Evolutionary conservation across 2,113 vertebrate species (phyloP), one percentile per base, ranked within the genome.

Genomic region (Burhinus bistriatus): DNA sequence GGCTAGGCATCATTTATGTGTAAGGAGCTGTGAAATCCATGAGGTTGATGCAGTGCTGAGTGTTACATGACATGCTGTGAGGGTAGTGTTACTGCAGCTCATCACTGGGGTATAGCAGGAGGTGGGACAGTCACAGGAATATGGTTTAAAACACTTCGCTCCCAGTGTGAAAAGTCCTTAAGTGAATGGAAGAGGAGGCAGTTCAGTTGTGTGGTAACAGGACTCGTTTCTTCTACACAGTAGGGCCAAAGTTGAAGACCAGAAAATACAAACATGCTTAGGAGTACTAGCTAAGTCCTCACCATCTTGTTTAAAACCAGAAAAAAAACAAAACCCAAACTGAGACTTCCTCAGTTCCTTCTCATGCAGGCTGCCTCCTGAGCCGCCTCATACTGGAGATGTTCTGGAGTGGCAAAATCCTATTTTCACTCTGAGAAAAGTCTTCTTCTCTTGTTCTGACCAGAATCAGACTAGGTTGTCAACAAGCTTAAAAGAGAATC

Each of bases 11-110:
- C 71, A 4, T 58, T 90, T 80, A 26, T 62, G 66, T 21, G 36
- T 90, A 57, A 65, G 91, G 49, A 76, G 91, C 91, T 96, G 85
- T 59, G 92, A 95, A 93, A 93, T 68, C 83, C 76, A 8, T 2
- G 71, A 72, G 49, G 78, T 15, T 80, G 92, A 34, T 17, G 65
- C n/a, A 42, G 47, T 54, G 64, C 89, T 90, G 87, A 83, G 87
- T 25, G 4, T 42, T 14, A 22, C 54, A 5, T 0, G 5, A 20
- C 75, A 13, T 3, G 71, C 82, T 80, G 62, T 22, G 75, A 87
- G 84, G 21, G 5, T 1, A 25, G 38, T 4, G 59, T 44, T 75
- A 70, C 52, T 2, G 1, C 54, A 72, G 81, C 87, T 89, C 90
- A 66, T 83, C 70, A 8, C 73, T 85, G 9, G 16, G 47, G 5